phyloP scores from a whole-genome alignment of 2,797 vertebrate species.

The Bovichtus variegatus region DNA sequence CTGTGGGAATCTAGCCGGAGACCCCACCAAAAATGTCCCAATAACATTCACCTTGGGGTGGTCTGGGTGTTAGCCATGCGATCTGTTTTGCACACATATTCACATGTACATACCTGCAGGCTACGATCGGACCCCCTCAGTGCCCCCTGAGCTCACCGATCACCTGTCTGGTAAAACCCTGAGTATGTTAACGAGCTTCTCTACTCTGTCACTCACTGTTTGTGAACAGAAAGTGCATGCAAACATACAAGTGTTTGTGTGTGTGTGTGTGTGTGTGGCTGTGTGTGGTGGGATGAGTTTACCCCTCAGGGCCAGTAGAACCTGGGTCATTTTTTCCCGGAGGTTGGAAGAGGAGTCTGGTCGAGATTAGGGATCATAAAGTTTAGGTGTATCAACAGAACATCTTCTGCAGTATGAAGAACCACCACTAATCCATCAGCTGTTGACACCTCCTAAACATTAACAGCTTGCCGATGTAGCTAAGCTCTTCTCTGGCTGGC shows the following conservation, averaged over 20 bases:
- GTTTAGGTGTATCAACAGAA: conserved; percentile 62
- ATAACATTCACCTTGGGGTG: conserved; percentile 61
- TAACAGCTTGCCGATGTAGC: conserved; percentile 42
- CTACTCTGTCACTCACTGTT: conserved; percentile 64
- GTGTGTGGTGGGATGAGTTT: conserved; percentile 37
- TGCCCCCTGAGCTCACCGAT: conserved; percentile 49
- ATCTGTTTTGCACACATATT: conserved; percentile 72
- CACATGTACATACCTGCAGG: conserved; percentile 73
- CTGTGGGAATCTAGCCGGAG: conserved; percentile 37
- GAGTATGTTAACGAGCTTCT: conserved; percentile 60
- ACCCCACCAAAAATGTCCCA: conserved; percentile 20
- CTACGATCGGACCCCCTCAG: conserved; percentile 36
- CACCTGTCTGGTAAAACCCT: conserved; percentile 68
- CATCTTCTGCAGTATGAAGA: conserved; percentile 48
- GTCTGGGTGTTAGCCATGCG: conserved; percentile 63
- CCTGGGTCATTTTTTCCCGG: conserved; percentile 16
- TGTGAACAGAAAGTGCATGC: conserved; percentile 47
- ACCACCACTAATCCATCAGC: conserved; percentile 44
- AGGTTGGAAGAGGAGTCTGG: conserved; percentile 16
- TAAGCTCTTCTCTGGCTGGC: conserved; percentile 40
- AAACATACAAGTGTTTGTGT: conserved; percentile 47
- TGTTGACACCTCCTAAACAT: conserved; percentile 68
- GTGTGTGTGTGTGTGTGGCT: conserved; percentile 33
- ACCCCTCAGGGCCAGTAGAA: conserved; percentile 53
- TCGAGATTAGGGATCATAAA: conserved; percentile 65